A percentile compares a stretch with the other conserved stretches of the same genome.
These are phyloP conservation scores for Nebria brevicollis DNA, from an alignment of 2,888 invertebrate species.

Conservation along the genomic window DNA sequence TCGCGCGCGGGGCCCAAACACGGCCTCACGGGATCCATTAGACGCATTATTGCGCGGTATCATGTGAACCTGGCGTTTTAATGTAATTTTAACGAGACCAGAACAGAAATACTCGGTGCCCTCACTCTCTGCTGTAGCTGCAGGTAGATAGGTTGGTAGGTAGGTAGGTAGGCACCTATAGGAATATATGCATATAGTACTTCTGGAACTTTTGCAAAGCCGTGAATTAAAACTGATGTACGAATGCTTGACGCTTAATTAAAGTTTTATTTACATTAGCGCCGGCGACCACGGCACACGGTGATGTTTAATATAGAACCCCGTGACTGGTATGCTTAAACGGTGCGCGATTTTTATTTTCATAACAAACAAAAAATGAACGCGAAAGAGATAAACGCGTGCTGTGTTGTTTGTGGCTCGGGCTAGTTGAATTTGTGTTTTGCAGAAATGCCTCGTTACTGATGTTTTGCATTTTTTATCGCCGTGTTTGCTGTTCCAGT, in stretches of 20 bases:
- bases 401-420: neutral
- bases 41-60: constrained; percentile 52
- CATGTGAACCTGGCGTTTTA: constrained; percentile 59
- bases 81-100: constrained; percentile 62
- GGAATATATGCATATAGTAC: constrained; percentile 47
- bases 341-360: constrained; percentile 1
- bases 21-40: constrained; percentile 53
- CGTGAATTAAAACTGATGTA: constrained; percentile 54
- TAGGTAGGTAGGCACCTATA: no score
- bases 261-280: constrained; percentile 41
- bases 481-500: neutral
- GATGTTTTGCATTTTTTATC: neutral
- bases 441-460: neutral
- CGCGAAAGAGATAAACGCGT: neutral
- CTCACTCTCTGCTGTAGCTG: neutral
- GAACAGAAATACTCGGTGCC: constrained; percentile 50
- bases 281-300: neutral
- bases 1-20: constrained; percentile 17
- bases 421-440: neutral
- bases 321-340: neutral
- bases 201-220: constrained; percentile 54
- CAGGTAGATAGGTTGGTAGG: no score
- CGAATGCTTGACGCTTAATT: constrained; percentile 41
- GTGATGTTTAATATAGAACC: neutral
- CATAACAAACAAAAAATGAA: neutral